These are phyloP conservation scores for Aramus guarauna DNA, from an alignment of 2,113 vertebrate genomes.

Conservation along the genomic window DNA sequence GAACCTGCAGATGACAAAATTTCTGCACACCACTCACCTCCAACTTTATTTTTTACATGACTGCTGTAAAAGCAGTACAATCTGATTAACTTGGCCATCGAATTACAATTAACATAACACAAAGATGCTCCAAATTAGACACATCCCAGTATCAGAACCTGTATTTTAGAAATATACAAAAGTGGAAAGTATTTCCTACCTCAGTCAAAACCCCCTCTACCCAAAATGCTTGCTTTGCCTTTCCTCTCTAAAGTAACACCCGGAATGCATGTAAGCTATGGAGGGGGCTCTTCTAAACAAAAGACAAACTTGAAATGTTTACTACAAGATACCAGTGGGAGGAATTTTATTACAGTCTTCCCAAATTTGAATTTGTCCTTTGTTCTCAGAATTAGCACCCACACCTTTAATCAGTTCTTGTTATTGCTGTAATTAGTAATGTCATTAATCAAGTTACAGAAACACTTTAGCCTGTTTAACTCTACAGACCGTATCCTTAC, in stretches of 20 bases:
- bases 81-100: neutral
- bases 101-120: neutral
- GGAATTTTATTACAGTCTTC: neutral
- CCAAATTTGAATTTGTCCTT: neutral
- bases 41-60: neutral
- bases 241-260: neutral
- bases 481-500: neutral
- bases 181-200: neutral
- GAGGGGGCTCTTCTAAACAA: neutral
- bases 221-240: neutral
- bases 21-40: neutral
- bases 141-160: neutral
- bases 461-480: neutral
- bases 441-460: neutral
- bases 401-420: neutral
- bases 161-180: neutral
- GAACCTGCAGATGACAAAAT: neutral
- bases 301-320: neutral
- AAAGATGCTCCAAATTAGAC: neutral
- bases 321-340: neutral
- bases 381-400: neutral
- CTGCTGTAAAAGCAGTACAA: neutral
- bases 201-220: neutral
- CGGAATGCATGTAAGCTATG: accelerated
- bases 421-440: neutral